A percentile compares a stretch with the other conserved stretches of the same genome.
Evolutionary conservation across 2,888 invertebrate genomes (phyloP).

Genomic region (Xestia xanthographa): DNA sequence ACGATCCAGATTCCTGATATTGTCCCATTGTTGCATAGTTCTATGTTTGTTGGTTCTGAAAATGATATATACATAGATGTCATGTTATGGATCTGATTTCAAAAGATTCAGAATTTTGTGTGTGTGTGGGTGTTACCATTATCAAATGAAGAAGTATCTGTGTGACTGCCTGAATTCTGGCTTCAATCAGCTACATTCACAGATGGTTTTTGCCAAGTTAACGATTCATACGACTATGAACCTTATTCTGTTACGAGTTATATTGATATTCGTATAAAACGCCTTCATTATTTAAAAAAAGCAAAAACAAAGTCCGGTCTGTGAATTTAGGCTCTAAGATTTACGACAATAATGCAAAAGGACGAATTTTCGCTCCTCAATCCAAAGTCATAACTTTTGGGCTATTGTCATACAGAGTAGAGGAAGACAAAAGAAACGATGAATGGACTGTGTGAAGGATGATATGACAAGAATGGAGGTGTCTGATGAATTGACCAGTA

Average conservation of each 20-base stretch:
- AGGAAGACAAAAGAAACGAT: too few species aligned
- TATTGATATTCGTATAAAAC: background rate
- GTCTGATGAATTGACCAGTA: too few species aligned
- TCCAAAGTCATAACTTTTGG: background rate
- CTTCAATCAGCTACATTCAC: background rate
- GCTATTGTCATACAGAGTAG: background rate
- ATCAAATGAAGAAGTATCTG: background rate
- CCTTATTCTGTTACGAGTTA: background rate
- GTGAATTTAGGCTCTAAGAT: background rate
- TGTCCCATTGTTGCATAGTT: constrained; percentile 78
- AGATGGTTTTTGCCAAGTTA: background rate
- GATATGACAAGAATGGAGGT: too few species aligned
- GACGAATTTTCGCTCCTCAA: background rate
- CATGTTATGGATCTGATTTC: background rate
- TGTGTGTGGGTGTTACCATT: background rate
- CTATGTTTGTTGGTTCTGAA: constrained; percentile 79
- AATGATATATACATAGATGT: constrained; percentile 39
- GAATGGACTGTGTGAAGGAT: too few species aligned
- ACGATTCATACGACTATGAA: background rate
- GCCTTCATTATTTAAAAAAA: too few species aligned
- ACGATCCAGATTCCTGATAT: constrained; percentile 81
- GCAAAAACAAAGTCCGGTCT: background rate
- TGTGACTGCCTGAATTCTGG: background rate
- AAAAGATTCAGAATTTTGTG: background rate
- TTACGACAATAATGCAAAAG: too few species aligned